These are phyloP conservation scores for Eulemur rufifrons DNA, from an alignment of 2,113 vertebrate genomes.

Conservation along the genomic window DNA sequence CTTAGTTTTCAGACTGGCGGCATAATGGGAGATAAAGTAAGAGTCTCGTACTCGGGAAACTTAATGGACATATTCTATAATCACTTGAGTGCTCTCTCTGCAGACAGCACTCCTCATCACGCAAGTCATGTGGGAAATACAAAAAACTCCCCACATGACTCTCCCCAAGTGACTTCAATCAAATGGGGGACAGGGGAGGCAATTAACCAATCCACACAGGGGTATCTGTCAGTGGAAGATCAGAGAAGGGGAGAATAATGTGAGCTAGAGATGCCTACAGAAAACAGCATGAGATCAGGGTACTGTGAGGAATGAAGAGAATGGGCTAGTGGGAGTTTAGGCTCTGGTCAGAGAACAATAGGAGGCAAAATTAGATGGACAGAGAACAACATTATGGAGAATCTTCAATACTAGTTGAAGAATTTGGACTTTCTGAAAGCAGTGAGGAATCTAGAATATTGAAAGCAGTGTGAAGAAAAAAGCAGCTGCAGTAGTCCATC, in stretches of 20 bases:
- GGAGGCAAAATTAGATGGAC: neutral
- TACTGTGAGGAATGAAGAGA: neutral
- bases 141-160: neutral
- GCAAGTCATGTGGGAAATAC: neutral
- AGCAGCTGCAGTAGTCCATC: neutral
- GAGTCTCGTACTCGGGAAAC: neutral
- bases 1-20: neutral
- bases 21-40: neutral
- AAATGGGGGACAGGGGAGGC: neutral
- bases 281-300: neutral
- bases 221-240: neutral
- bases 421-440: neutral
- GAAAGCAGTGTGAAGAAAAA: neutral
- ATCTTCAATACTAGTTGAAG: neutral
- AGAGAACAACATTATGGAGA: neutral
- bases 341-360: neutral
- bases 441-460: neutral
- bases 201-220: neutral
- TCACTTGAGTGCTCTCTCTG: conserved; percentile 40
- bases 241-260: neutral
- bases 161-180: neutral
- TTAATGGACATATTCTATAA: conserved; percentile 30
- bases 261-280: neutral
- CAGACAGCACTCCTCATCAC: neutral
- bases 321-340: neutral